Conservation (phyloP, 2,888 invertebrate species). For the Drosophila atripex region DNA sequence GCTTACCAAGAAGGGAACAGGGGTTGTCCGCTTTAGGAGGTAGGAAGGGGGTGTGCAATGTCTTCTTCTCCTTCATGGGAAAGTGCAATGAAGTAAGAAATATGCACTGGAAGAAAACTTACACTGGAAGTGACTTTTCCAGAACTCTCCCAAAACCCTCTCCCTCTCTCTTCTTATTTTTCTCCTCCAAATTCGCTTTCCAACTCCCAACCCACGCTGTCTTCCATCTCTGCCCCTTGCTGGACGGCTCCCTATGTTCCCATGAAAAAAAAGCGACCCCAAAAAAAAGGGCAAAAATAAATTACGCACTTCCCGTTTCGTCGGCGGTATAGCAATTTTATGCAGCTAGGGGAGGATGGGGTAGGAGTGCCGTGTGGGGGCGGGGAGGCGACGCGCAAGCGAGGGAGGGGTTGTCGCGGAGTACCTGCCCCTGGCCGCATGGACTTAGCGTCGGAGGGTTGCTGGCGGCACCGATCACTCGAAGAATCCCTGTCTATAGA, state of each 20-base stretch:
- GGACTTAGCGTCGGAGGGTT: slow-evolving; percentile 36
- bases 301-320: slow-evolving; percentile 76
- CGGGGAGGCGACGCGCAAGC: slow-evolving; percentile 4
- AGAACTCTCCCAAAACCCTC: not conserved
- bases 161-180: slow-evolving; percentile 9
- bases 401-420: slow-evolving; percentile 46
- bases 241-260: slow-evolving; percentile 64
- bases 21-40: slow-evolving; percentile 10
- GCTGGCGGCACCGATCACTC: slow-evolving; percentile 29
- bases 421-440: slow-evolving; percentile 58
- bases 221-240: slow-evolving; percentile 10
- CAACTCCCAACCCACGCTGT: slow-evolving; percentile 53
- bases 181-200: not conserved
- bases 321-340: slow-evolving; percentile 42
- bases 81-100: not conserved
- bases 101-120: not conserved
- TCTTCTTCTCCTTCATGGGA: not conserved
- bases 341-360: slow-evolving; percentile 41
- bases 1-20: slow-evolving; percentile 24
- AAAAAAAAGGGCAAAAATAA: slow-evolving; percentile 69
- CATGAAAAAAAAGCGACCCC: slow-evolving; percentile 72
- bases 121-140: not conserved
- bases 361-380: slow-evolving; percentile 20
- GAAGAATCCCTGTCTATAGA: slow-evolving; percentile 29
- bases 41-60: not conserved